phyloP scores from a whole-genome alignment of 2,797 vertebrate species.

The Microchirus variegatus region DNA sequence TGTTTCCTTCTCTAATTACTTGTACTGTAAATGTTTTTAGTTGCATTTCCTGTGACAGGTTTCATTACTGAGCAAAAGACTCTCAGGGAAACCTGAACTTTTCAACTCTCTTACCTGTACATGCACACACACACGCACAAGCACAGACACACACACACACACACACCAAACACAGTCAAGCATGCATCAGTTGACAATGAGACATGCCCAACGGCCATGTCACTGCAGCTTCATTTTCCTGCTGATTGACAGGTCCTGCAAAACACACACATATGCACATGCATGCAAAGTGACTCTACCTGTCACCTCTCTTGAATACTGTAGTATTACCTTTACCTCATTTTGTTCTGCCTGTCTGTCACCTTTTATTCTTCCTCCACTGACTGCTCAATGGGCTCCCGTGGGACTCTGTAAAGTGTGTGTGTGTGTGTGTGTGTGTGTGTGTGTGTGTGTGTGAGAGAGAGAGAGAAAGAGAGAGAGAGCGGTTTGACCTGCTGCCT shows the following conservation, averaged over 20 bases:
- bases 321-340: slow-evolving; percentile 80
- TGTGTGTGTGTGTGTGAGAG: slow-evolving; percentile 31
- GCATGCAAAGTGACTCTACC: slow-evolving; percentile 69
- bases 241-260: slow-evolving; percentile 67
- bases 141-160: slow-evolving; percentile 6
- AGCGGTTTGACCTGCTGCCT: slow-evolving; percentile 57
- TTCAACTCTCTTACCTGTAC: slow-evolving; percentile 75
- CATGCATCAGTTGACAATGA: slow-evolving; percentile 49
- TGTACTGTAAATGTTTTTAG: neutral
- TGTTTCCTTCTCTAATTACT: neutral
- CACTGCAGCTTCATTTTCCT: slow-evolving; percentile 58
- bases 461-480: too few relatives aligned
- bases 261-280: slow-evolving; percentile 42
- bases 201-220: slow-evolving; percentile 65
- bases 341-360: slow-evolving; percentile 78
- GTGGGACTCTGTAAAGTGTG: slow-evolving; percentile 56
- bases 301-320: slow-evolving; percentile 72
- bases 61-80: neutral
- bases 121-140: slow-evolving; percentile 11
- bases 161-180: slow-evolving; percentile 7
- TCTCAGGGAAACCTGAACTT: slow-evolving; percentile 72
- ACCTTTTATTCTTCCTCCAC: slow-evolving; percentile 71
- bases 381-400: slow-evolving; percentile 74
- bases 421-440: slow-evolving; percentile 31
- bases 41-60: neutral